Percentiles rank a stretch among this genome's conserved stretches.
phyloP scores from a whole-genome alignment of 2,797 vertebrate species.

The Helicolenus hilgendorfi region DNA sequence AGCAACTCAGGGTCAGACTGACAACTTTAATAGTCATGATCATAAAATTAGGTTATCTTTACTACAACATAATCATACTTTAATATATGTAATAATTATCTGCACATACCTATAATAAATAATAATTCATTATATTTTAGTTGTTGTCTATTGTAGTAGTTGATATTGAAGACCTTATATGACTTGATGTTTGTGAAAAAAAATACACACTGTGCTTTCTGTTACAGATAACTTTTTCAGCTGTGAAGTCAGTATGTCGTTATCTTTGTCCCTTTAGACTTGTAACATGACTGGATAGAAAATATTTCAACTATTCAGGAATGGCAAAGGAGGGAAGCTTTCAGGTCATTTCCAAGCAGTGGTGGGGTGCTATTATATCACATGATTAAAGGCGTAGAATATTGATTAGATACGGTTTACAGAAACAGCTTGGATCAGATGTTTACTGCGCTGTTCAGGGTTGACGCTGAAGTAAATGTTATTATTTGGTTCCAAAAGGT shows the following conservation, averaged over 20 bases:
- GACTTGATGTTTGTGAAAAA: not conserved
- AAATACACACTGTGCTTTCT: not conserved
- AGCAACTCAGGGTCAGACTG: not conserved
- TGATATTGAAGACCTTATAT: not conserved
- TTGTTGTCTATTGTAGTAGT: not conserved
- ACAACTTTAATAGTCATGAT: not conserved
- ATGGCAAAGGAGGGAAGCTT: not conserved
- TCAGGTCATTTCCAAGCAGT: conserved; percentile 11
- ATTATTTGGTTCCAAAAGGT: conserved; percentile 4
- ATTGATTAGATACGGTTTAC: conserved; percentile 48
- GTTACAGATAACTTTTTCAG: not conserved
- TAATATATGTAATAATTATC: not conserved
- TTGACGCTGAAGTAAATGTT: not conserved
- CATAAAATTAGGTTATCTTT: not conserved
- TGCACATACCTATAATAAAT: not conserved
- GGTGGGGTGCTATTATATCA: conserved; percentile 24
- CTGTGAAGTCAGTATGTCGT: not conserved
- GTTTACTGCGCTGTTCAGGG: conserved; percentile 5
- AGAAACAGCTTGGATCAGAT: conserved; percentile 39
- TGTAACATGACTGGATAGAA: not conserved
- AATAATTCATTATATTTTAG: not conserved
- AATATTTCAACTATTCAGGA: not conserved
- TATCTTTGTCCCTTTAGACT: not conserved
- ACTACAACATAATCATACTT: not conserved
- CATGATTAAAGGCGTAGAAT: conserved; percentile 46